phyloP scores from a whole-genome alignment of 2,797 vertebrate species.

The Squalus acanthias region DNA sequence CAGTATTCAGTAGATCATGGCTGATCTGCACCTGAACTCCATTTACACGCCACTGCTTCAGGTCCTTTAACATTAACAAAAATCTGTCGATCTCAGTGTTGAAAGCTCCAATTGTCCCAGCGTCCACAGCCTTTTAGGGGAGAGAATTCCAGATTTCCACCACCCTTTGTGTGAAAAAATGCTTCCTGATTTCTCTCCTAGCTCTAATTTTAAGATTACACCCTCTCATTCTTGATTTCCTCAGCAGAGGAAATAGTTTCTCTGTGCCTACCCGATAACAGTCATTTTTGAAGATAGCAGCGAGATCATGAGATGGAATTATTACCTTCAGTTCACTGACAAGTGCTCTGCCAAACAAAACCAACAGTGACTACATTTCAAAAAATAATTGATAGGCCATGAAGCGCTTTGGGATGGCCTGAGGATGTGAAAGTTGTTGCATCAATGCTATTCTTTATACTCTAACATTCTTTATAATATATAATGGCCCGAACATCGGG shows the following conservation, averaged over 20 bases:
- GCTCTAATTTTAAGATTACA: background rate
- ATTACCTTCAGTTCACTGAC: background rate
- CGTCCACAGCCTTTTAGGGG: background rate
- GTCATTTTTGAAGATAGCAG: background rate
- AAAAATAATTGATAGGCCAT: background rate
- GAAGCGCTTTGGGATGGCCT: background rate
- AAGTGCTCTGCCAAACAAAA: background rate
- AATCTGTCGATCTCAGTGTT: background rate
- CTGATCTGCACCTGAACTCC: background rate
- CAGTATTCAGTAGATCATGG: background rate
- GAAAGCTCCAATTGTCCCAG: background rate
- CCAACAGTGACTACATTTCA: background rate
- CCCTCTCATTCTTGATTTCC: background rate
- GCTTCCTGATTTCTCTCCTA: background rate
- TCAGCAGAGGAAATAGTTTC: background rate
- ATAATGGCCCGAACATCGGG: too few species aligned
- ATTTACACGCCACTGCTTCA: background rate
- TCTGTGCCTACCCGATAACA: background rate
- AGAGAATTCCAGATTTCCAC: background rate
- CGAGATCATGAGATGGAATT: background rate
- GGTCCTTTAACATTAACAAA: background rate
- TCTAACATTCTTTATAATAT: too few species aligned
- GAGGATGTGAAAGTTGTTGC: background rate
- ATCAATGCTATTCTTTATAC: background rate
- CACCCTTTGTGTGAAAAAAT: too few species aligned